Evolutionary conservation across 2,797 vertebrate genomes (phyloP).

Genomic region (Mus minutoides): DNA sequence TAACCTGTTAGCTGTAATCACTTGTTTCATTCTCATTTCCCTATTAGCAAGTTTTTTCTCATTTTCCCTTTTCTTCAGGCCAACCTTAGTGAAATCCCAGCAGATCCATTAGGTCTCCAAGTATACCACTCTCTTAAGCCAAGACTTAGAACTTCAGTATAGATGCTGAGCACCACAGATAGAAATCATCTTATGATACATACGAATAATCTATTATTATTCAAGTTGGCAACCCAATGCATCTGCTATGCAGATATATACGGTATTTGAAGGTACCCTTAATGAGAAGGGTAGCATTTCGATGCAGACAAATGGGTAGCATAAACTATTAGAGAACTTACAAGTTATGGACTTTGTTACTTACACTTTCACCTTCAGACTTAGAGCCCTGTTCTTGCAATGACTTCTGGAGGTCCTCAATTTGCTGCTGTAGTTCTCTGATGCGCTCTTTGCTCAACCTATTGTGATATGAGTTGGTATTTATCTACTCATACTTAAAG

Average conservation of each 20-base stretch:
- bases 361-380: conserved; percentile 93
- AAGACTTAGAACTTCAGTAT: conserved; percentile 22
- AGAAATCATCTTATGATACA: conserved; percentile 52
- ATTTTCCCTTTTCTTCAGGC: neutral
- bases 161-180: neutral
- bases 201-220: neutral
- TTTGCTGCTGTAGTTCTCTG: conserved; percentile 94
- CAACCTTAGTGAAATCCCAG: neutral
- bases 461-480: neutral
- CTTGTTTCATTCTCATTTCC: neutral
- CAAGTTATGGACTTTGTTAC: conserved; percentile 49
- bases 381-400: conserved; percentile 95
- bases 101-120: neutral
- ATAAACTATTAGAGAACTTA: neutral
- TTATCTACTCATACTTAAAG: conserved; percentile 18
- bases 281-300: conserved; percentile 42
- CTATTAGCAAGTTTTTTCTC: neutral
- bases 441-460: conserved; percentile 93
- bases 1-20: neutral
- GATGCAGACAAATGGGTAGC: conserved; percentile 18
- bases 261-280: conserved; percentile 64
- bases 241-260: conserved; percentile 79
- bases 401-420: conserved; percentile 96
- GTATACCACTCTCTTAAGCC: neutral
- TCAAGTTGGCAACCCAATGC: conserved; percentile 60